These are phyloP conservation scores for Isichthys henryi DNA, from an alignment of 2,113 vertebrate species.

Conservation along the genomic window DNA sequence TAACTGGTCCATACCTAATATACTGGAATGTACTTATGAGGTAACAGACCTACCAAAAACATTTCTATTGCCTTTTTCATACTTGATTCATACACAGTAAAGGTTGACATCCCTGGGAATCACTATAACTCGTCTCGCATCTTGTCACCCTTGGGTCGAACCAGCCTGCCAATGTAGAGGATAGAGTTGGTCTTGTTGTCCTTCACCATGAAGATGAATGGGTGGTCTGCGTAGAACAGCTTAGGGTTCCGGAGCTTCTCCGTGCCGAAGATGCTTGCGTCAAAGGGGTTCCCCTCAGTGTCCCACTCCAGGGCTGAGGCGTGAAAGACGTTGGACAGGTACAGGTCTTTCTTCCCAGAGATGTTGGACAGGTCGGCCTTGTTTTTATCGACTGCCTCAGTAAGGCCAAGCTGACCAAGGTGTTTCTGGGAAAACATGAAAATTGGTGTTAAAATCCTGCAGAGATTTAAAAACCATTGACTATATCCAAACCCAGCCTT, in stretches of 20 bases:
- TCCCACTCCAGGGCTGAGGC: slow-evolving; percentile 81
- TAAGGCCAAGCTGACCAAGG: slow-evolving; percentile 80
- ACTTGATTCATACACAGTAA: slow-evolving; percentile 8
- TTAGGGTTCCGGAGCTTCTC: slow-evolving; percentile 82
- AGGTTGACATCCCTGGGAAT: slow-evolving; percentile 5
- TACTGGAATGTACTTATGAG: slow-evolving; percentile 51
- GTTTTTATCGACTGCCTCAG: slow-evolving; percentile 87
- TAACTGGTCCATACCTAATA: slow-evolving; percentile 36
- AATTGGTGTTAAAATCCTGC: not conserved
- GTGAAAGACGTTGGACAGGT: slow-evolving; percentile 85
- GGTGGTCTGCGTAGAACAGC: slow-evolving; percentile 91
- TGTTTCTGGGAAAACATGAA: slow-evolving; percentile 73
- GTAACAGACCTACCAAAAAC: slow-evolving; percentile 40
- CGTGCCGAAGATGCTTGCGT: slow-evolving; percentile 71
- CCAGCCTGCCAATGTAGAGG: slow-evolving; percentile 85
- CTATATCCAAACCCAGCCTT: not conserved
- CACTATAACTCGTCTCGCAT: slow-evolving; percentile 89
- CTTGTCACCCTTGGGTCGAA: slow-evolving; percentile 87
- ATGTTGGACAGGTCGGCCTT: slow-evolving; percentile 95
- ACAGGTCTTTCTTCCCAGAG: slow-evolving; percentile 94
- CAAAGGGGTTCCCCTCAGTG: slow-evolving; percentile 77
- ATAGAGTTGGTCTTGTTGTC: slow-evolving; percentile 89
- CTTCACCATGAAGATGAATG: slow-evolving; percentile 91
- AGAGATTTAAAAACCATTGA: not conserved
- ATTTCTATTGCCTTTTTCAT: not conserved